Percentiles rank a stretch among this genome's conserved stretches.
phyloP scores from a whole-genome alignment of 2,888 invertebrate species.

The Vesta saturnalis region DNA sequence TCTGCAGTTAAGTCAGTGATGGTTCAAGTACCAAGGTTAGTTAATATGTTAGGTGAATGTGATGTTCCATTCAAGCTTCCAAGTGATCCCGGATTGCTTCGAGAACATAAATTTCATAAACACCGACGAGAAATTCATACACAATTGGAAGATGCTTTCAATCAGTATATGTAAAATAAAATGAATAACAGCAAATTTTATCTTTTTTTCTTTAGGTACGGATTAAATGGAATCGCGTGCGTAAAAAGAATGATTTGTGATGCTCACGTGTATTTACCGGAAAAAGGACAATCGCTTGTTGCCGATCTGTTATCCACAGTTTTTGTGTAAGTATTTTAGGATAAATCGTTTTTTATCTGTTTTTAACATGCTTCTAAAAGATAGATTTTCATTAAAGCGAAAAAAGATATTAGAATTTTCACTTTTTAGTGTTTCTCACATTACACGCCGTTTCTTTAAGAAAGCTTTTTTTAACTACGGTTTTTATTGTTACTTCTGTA shows the following conservation, averaged over 20 bases:
- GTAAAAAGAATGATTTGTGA: conserved; percentile 76
- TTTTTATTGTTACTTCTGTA: too few relatives aligned
- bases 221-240: conserved; percentile 72
- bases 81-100: conserved; percentile 59
- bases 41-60: conserved; percentile 68
- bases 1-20: conserved; percentile 68
- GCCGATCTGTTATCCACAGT: conserved; percentile 73
- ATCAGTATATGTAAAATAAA: conserved; percentile 37
- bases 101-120: conserved; percentile 49
- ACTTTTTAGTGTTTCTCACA: too few relatives aligned
- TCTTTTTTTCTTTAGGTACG: conserved; percentile 64
- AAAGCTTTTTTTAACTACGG: too few relatives aligned
- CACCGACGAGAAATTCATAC: conserved; percentile 68
- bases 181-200: not conserved
- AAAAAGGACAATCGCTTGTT: conserved; percentile 71
- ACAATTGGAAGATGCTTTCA: conserved; percentile 45
- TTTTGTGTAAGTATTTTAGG: conserved; percentile 65
- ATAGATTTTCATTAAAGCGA: too few relatives aligned
- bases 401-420: too few relatives aligned
- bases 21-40: conserved; percentile 66
- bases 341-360: not conserved
- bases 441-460: too few relatives aligned
- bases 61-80: conserved; percentile 68
- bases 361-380: not conserved
- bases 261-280: conserved; percentile 66